These are phyloP conservation scores for Hemibagrus wyckioides DNA, from an alignment of 2,113 vertebrate species.

Conservation along the genomic window DNA sequence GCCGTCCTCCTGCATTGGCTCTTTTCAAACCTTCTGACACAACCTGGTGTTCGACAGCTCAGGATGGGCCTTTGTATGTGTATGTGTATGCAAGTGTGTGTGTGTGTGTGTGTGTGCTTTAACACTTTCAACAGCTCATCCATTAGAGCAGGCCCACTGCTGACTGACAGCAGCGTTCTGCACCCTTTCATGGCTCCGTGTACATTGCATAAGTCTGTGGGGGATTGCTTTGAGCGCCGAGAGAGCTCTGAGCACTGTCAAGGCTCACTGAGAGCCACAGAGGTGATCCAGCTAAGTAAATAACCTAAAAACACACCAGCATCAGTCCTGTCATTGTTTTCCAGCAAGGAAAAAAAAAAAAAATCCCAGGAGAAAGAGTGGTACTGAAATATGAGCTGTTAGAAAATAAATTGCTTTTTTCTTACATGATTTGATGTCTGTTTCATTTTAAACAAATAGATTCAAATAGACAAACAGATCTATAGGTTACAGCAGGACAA, in stretches of 20 bases:
- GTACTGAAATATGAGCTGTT: constrained; percentile 33
- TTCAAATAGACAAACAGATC: background rate
- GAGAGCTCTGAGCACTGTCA: constrained; percentile 61
- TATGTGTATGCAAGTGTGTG: constrained; percentile 28
- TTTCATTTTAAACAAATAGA: constrained; percentile 37
- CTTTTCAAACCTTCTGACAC: constrained; percentile 50
- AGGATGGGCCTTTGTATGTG: constrained; percentile 46
- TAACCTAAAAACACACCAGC: constrained; percentile 58
- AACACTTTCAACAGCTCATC: constrained; percentile 52
- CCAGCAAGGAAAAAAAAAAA: constrained; percentile 35
- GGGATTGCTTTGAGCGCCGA: constrained; percentile 58
- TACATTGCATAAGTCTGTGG: constrained; percentile 52
- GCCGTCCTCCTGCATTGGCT: constrained; percentile 39
- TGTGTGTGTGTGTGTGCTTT: constrained; percentile 29
- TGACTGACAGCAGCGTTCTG: constrained; percentile 56
- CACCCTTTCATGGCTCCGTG: constrained; percentile 56
- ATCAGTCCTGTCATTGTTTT: constrained; percentile 56
- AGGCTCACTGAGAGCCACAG: constrained; percentile 56
- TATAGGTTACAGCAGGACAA: background rate
- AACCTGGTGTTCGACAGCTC: constrained; percentile 53
- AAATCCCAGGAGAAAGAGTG: constrained; percentile 25
- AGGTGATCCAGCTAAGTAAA: constrained; percentile 63
- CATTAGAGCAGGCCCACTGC: constrained; percentile 52
- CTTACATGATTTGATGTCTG: constrained; percentile 48
- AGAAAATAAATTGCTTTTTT: constrained; percentile 33